Conservation (phyloP, 2,113 vertebrate genomes). For the Anser brachyrhynchus region DNA sequence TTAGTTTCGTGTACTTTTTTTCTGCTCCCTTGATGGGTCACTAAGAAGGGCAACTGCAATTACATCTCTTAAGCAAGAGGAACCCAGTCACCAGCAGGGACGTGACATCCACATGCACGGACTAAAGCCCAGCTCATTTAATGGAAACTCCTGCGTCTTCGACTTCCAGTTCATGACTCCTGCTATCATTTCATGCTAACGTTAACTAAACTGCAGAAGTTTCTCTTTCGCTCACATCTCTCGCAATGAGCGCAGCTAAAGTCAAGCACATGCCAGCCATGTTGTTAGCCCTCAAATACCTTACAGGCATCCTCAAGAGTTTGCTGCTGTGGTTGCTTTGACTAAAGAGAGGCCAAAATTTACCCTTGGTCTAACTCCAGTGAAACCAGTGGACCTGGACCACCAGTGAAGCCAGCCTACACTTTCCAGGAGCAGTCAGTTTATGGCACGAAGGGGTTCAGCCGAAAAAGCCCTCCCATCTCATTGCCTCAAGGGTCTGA, state of each 20-base stretch:
- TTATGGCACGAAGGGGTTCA: background rate
- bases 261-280: background rate
- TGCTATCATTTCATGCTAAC: accelerated
- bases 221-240: background rate
- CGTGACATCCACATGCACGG: accelerated
- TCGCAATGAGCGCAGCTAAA: background rate
- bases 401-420: background rate
- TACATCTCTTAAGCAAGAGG: background rate
- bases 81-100: background rate
- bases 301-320: background rate
- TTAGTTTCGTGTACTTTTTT: background rate
- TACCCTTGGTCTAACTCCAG: background rate
- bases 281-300: background rate
- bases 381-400: background rate
- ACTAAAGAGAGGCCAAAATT: background rate
- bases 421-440: background rate
- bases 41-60: background rate
- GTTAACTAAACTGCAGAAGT: background rate
- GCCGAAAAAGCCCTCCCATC: background rate
- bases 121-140: background rate
- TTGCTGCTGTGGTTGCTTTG: background rate
- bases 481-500: background rate
- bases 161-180: background rate
- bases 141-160: background rate
- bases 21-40: background rate